Percentiles rank a stretch among this genome's conserved stretches.
Conservation (phyloP, 2,888 invertebrate species). For the Abrostola tripartita region DNA sequence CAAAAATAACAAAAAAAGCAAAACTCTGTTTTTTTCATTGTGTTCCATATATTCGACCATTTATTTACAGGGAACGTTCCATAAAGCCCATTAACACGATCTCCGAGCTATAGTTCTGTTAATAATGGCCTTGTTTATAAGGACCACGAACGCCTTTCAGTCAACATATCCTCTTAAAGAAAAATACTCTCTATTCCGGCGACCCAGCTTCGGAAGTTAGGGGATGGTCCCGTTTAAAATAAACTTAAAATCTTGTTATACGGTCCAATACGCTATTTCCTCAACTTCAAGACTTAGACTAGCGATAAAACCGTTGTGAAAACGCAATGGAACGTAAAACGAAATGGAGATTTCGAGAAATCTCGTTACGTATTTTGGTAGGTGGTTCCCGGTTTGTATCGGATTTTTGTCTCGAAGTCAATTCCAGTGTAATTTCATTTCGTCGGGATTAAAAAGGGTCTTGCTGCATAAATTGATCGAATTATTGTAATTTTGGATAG, state of each 20-base stretch:
- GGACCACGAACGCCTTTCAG: conserved; percentile 67
- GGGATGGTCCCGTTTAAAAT: conserved; percentile 33
- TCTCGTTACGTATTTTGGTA: conserved; percentile 42
- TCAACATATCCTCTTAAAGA: conserved; percentile 60
- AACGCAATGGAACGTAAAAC: conserved; percentile 50
- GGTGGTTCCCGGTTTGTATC: conserved; percentile 47
- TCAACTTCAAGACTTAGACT: conserved; percentile 21
- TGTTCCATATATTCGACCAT: conserved; percentile 44
- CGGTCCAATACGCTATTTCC: conserved; percentile 41
- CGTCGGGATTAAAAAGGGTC: conserved; percentile 77
- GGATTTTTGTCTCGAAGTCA: conserved; percentile 70
- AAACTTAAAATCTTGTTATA: conserved; percentile 31
- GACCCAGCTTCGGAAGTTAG: conserved; percentile 55
- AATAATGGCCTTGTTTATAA: conserved; percentile 84
- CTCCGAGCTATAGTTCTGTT: conserved; percentile 80
- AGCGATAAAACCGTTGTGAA: conserved; percentile 29
- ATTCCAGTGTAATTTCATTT: conserved; percentile 73
- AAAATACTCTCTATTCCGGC: conserved; percentile 61
- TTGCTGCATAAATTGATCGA: conserved; percentile 72
- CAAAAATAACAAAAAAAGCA: conserved; percentile 8
- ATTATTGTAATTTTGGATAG: conserved; percentile 69
- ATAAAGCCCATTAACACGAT: conserved; percentile 77
- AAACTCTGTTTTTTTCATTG: conserved; percentile 18
- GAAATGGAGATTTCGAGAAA: conserved; percentile 18
- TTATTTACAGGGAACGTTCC: conserved; percentile 70